Percentiles rank a stretch among this genome's conserved stretches.
These are phyloP conservation scores for Hedychridium roseum DNA, from an alignment of 2,888 invertebrate species.

Conservation along the genomic window DNA sequence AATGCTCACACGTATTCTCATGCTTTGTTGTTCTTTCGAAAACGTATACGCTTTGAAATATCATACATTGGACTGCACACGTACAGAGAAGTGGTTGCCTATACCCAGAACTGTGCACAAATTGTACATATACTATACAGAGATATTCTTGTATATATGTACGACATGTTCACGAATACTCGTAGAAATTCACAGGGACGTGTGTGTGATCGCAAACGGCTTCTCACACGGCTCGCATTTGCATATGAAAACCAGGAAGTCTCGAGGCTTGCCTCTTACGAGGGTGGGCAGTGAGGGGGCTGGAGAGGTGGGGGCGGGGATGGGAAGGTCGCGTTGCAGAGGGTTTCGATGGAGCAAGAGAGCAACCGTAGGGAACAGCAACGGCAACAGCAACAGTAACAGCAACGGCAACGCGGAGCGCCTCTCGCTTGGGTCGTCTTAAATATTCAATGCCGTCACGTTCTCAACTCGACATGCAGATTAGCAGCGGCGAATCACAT, in stretches of 20 bases:
- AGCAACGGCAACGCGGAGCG: background rate
- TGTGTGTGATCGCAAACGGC: constrained; percentile 43
- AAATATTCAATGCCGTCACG: constrained; percentile 62
- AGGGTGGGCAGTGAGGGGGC: constrained; percentile 40
- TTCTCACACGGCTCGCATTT: constrained; percentile 49
- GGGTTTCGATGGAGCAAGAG: constrained; percentile 8
- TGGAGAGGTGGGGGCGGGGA: constrained; percentile 3
- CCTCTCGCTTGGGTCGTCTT: constrained; percentile 45
- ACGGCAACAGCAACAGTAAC: constrained; percentile 21
- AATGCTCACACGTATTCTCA: too few relatives aligned
- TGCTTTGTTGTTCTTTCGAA: too few relatives aligned
- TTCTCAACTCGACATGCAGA: constrained; percentile 58
- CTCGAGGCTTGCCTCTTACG: constrained; percentile 56
- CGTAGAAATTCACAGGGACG: too few relatives aligned
- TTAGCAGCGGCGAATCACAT: constrained; percentile 57
- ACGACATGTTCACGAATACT: too few relatives aligned
- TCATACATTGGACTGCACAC: too few relatives aligned
- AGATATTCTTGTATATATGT: too few relatives aligned
- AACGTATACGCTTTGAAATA: too few relatives aligned
- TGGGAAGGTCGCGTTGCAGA: constrained; percentile 7
- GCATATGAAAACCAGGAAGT: constrained; percentile 62
- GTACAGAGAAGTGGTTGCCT: too few relatives aligned
- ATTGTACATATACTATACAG: too few relatives aligned
- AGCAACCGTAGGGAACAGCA: constrained; percentile 17
- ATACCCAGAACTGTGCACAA: too few relatives aligned